Evolutionary conservation across 2,797 vertebrate genomes (phyloP).

Genomic region (Streptopelia turtur): DNA sequence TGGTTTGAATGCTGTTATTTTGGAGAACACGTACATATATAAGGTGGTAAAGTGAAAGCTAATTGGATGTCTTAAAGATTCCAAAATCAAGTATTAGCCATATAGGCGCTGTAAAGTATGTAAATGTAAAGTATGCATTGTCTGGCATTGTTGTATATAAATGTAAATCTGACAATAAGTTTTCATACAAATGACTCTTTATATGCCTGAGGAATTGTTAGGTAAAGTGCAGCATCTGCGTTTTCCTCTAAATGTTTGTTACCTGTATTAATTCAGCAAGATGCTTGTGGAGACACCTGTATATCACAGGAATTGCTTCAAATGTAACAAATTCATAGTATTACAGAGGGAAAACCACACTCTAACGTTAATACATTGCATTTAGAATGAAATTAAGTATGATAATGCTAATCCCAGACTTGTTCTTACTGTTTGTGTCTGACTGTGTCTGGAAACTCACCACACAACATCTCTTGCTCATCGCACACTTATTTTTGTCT

Average conservation of each 20-base stretch:
- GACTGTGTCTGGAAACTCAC: neutral
- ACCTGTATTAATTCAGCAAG: conserved; percentile 46
- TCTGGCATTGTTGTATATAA: neutral
- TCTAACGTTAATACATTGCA: neutral
- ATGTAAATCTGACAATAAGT: neutral
- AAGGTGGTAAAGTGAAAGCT: neutral
- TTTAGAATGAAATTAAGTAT: neutral
- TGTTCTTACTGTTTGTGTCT: neutral
- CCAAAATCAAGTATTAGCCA: neutral
- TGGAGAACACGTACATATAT: neutral
- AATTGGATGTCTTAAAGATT: neutral
- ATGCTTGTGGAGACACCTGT: neutral
- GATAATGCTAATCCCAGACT: neutral
- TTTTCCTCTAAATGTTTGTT: conserved; percentile 22
- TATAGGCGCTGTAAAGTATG: neutral
- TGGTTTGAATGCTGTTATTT: neutral
- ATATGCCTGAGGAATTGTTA: neutral
- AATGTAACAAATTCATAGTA: neutral
- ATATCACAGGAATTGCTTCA: neutral
- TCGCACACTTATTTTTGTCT: neutral
- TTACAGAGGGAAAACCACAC: neutral
- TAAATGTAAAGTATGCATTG: neutral
- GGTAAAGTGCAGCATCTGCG: neutral
- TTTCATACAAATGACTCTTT: neutral
- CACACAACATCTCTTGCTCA: neutral